A percentile compares a stretch with the other conserved stretches of the same genome.
Evolutionary conservation across 2,888 invertebrate genomes (phyloP).

Genomic region (Cerastoderma edule): DNA sequence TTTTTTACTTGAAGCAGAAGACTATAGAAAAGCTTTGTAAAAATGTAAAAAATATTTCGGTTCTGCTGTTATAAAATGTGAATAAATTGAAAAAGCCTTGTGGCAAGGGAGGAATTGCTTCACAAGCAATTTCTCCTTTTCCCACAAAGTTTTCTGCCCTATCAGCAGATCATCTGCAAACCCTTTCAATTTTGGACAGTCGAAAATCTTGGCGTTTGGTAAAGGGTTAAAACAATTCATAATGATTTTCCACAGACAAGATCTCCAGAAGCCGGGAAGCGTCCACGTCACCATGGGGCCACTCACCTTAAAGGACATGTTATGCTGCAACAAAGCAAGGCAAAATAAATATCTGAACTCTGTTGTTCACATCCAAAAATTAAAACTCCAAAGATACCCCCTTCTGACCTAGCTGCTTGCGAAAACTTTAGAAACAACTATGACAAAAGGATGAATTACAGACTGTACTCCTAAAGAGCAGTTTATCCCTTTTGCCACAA

Average conservation of each 20-base stretch:
- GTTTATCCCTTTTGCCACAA: constrained; percentile 4
- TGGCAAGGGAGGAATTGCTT: no score
- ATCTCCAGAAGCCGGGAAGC: background rate
- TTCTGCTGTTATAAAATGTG: no score
- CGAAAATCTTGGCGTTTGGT: no score
- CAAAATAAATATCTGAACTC: no score
- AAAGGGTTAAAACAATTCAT: no score
- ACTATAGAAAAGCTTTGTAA: no score
- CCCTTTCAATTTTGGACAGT: no score
- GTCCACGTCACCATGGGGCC: background rate
- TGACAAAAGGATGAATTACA: constrained; percentile 5
- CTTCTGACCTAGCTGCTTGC: no score
- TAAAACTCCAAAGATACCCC: no score
- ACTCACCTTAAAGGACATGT: constrained; percentile 20
- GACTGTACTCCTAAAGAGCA: background rate
- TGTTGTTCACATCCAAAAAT: background rate
- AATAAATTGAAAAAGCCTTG: no score
- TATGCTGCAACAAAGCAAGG: constrained; percentile 18
- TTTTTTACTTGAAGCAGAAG: no score
- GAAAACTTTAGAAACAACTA: background rate
- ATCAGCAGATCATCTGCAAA: background rate
- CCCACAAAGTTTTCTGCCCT: background rate
- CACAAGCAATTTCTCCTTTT: constrained; percentile 3
- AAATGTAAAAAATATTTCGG: no score
- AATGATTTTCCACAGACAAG: background rate